Conservation (phyloP, 1,140 invertebrate genomes). For the Drosophila santomea region DNA sequence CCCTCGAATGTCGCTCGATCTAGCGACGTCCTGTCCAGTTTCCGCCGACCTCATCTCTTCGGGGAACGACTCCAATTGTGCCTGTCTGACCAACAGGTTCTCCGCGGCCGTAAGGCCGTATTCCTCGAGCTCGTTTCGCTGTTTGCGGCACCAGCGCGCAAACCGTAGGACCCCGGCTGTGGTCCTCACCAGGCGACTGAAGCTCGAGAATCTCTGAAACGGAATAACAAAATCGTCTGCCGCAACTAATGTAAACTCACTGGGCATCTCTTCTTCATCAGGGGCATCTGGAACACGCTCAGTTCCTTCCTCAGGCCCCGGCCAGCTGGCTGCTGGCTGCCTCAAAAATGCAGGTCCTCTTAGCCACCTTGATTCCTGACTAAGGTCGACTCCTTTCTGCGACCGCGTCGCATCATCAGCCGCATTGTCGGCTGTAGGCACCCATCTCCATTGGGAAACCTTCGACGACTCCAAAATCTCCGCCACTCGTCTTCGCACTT, state of each 20-base stretch:
- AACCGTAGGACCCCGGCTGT: conserved; percentile 4
- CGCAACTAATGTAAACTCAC: conserved; percentile 2
- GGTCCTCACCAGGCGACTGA: neutral
- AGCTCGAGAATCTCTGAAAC: neutral
- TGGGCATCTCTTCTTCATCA: conserved; percentile 6
- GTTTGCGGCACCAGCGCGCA: neutral
- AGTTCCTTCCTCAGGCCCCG: neutral
- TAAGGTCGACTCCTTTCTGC: too few relatives aligned
- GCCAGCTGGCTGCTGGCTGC: conserved; percentile 5
- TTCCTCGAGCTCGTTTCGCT: neutral
- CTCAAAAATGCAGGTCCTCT: neutral
- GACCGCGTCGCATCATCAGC: too few relatives aligned
- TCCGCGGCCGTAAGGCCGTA: conserved; percentile 1
- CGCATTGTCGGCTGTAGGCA: too few relatives aligned
- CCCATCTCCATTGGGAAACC: too few relatives aligned
- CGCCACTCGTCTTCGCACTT: neutral
- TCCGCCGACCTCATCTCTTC: neutral
- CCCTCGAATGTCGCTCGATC: neutral
- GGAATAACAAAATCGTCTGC: neutral
- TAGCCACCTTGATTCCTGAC: too few relatives aligned
- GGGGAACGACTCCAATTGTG: conserved; percentile 1
- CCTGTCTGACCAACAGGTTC: conserved; percentile 10
- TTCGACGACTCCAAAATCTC: conserved; percentile 50
- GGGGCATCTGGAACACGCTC: neutral
- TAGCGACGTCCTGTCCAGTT: neutral